phyloP scores from a whole-genome alignment of 2,113 vertebrate genomes.

The Mastomys coucha region DNA sequence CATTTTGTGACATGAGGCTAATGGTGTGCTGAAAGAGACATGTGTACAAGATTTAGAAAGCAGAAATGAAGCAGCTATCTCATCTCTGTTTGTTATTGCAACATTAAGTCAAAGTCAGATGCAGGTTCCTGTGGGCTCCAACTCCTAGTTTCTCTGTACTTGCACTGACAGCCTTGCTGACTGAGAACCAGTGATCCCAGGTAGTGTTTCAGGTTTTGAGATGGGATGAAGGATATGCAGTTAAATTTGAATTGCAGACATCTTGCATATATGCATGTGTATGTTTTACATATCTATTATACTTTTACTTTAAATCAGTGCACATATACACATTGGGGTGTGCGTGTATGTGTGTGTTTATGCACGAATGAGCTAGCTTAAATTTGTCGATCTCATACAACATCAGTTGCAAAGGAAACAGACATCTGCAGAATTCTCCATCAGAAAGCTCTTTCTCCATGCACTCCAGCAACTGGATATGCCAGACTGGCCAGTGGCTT shows the following conservation, averaged over 20 bases:
- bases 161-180: neutral
- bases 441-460: neutral
- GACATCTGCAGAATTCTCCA: neutral
- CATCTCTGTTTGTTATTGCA: neutral
- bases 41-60: conserved; percentile 25
- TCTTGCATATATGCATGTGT: neutral
- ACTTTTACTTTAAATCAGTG: neutral
- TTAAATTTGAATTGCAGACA: neutral
- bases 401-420: neutral
- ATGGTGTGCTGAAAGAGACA: conserved; percentile 20
- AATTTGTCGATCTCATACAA: neutral
- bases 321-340: neutral
- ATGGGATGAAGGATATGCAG: neutral
- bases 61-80: neutral
- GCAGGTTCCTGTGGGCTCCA: neutral
- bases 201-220: neutral
- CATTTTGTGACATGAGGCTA: neutral
- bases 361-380: neutral
- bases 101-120: neutral
- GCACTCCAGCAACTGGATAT: neutral
- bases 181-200: neutral
- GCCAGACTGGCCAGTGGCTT: neutral
- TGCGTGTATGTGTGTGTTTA: fast-evolving
- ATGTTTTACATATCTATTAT: neutral
- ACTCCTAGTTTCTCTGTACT: neutral